phyloP scores from a whole-genome alignment of 2,113 vertebrate species.

The Takifugu flavidus region DNA sequence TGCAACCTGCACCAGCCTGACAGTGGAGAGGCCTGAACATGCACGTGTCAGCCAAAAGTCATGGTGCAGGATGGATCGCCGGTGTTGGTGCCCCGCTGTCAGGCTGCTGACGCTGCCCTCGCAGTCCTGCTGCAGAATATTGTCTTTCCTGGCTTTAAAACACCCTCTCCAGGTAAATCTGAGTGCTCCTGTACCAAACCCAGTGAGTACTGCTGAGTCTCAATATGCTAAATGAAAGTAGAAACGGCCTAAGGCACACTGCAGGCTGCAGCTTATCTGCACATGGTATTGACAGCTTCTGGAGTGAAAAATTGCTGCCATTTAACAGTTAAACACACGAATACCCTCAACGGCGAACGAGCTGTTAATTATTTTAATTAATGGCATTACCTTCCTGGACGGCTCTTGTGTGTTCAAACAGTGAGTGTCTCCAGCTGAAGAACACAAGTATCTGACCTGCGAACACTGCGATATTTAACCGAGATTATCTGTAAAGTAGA shows the following conservation, averaged over 20 bases:
- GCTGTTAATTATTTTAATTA: constrained; percentile 25
- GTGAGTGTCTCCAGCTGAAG: constrained; percentile 19
- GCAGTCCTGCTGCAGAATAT: too few relatives aligned
- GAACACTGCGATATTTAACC: constrained; percentile 64
- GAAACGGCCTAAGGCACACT: neutral
- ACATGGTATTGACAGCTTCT: neutral
- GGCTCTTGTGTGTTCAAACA: constrained; percentile 35
- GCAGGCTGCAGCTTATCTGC: neutral
- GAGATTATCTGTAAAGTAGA: constrained; percentile 68
- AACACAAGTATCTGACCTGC: constrained; percentile 52
- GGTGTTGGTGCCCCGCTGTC: too few relatives aligned
- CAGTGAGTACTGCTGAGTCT: constrained; percentile 1
- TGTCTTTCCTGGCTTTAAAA: too few relatives aligned
- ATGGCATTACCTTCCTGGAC: constrained; percentile 8
- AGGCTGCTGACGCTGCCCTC: too few relatives aligned
- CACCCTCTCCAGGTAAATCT: too few relatives aligned
- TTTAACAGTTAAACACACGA: constrained; percentile 7
- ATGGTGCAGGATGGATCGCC: too few relatives aligned
- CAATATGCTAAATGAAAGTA: constrained; percentile 12
- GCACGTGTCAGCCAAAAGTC: too few relatives aligned
- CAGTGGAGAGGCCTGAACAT: too few relatives aligned
- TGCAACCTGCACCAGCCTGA: too few relatives aligned
- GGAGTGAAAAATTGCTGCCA: constrained; percentile 4
- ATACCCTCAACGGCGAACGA: neutral
- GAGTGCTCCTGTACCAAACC: too few relatives aligned